Evolutionary conservation across 2,797 vertebrate species (phyloP).

Genomic region (Rhinatrema bivittatum): DNA sequence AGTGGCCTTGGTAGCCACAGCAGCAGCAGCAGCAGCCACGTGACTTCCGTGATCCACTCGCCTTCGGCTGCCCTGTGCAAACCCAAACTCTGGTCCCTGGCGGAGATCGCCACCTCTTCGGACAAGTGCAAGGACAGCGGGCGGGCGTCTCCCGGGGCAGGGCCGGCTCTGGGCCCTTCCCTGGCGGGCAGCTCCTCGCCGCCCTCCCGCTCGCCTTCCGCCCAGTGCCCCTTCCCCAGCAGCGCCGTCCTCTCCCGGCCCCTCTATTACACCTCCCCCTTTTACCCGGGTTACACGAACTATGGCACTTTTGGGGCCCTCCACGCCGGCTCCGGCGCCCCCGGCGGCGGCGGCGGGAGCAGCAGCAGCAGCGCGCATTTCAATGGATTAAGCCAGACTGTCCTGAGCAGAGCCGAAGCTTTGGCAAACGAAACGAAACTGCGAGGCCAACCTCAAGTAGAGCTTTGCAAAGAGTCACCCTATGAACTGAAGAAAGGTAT

Average conservation of each 20-base stretch:
- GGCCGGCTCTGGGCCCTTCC: constrained; percentile 46
- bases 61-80: constrained; percentile 74
- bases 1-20: constrained; percentile 48
- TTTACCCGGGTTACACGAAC: constrained; percentile 98
- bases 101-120: constrained; percentile 93
- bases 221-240: constrained; percentile 78
- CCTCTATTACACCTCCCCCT: constrained; percentile 91
- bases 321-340: constrained; percentile 70
- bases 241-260: constrained; percentile 86
- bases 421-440: constrained; percentile 89
- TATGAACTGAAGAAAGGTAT: constrained; percentile 99
- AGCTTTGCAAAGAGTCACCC: constrained; percentile 94
- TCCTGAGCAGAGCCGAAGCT: constrained; percentile 91
- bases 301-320: constrained; percentile 92
- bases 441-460: constrained; percentile 85
- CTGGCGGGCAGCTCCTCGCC: constrained; percentile 58
- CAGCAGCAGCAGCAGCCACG: constrained; percentile 56
- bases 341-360: constrained; percentile 50
- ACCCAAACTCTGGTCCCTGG: constrained; percentile 93
- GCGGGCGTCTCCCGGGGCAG: constrained; percentile 19
- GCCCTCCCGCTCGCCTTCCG: constrained; percentile 58
- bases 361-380: constrained; percentile 74
- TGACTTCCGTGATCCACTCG: constrained; percentile 87
- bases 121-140: constrained; percentile 83
- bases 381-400: constrained; percentile 98